These are phyloP conservation scores for Amazona finschi DNA, from an alignment of 2,797 vertebrate genomes.

Conservation along the genomic window DNA sequence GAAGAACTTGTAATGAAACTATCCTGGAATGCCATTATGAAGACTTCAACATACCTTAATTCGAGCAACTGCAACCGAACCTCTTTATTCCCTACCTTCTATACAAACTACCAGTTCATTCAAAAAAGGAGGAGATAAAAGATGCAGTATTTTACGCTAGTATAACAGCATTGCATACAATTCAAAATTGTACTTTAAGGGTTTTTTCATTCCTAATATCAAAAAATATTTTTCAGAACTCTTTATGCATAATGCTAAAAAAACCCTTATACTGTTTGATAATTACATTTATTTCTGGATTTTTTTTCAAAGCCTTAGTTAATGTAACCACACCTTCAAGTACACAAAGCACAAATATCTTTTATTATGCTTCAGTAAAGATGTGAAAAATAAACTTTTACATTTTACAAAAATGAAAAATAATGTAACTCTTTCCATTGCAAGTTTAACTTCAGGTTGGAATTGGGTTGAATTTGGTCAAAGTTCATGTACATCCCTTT, in stretches of 20 bases:
- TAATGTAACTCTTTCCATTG: not conserved
- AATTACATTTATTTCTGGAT: not conserved
- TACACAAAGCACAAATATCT: not conserved
- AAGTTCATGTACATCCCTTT: not conserved
- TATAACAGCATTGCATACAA: not conserved
- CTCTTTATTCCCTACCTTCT: not conserved
- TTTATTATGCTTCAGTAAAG: not conserved
- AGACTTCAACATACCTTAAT: not conserved
- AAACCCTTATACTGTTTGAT: accelerated
- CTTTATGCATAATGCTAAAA: not conserved
- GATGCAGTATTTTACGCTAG: not conserved
- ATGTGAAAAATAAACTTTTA: not conserved
- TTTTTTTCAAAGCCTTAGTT: not conserved
- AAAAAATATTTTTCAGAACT: not conserved
- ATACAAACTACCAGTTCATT: not conserved
- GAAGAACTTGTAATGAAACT: not conserved
- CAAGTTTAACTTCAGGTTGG: not conserved
- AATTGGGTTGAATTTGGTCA: not conserved
- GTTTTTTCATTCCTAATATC: not conserved
- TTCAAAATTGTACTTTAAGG: accelerated
- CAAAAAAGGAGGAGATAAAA: not conserved
- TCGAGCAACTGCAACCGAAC: not conserved
- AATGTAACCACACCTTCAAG: not conserved
- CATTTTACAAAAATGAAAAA: not conserved
- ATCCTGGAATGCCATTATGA: not conserved